Evolutionary conservation across 2,797 vertebrate species (phyloP).

Genomic region (Pseudochirops corinnae): DNA sequence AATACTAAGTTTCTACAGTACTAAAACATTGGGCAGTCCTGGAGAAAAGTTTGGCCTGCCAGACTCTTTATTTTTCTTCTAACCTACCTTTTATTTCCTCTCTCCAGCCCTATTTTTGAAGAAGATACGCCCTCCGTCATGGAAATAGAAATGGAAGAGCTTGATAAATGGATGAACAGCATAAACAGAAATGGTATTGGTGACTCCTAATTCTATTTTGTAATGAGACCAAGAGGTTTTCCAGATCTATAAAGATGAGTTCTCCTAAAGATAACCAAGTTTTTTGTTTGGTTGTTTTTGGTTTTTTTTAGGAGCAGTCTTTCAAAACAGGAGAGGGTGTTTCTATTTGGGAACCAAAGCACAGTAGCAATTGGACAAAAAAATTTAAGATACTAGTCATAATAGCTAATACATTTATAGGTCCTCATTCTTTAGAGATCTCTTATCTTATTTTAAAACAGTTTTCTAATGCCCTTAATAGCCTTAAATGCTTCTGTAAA

Average conservation of each 20-base stretch:
- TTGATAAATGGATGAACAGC: conserved; percentile 95
- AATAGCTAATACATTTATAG: not conserved
- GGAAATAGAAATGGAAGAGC: conserved; percentile 98
- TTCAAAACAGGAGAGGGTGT: not conserved
- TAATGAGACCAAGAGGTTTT: not conserved
- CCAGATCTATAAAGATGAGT: not conserved
- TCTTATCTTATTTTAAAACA: not conserved
- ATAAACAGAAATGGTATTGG: conserved; percentile 89
- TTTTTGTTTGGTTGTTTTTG: no score
- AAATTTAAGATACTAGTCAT: not conserved
- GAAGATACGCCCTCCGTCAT: conserved; percentile 98
- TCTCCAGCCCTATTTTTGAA: conserved; percentile 96
- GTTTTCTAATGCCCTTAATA: not conserved
- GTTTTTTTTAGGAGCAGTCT: not conserved
- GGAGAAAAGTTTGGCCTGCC: not conserved
- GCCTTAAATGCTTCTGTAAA: not conserved
- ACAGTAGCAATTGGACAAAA: conserved; percentile 11
- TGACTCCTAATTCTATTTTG: conserved; percentile 21
- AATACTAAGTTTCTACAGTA: not conserved
- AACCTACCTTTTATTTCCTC: not conserved
- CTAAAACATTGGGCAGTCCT: not conserved
- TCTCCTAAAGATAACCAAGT: conserved; percentile 34
- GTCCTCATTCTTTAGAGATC: not conserved
- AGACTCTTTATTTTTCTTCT: not conserved
- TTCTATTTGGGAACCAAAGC: not conserved